Conservation (phyloP, 2,113 vertebrate genomes). For the Tyrannus savana region DNA sequence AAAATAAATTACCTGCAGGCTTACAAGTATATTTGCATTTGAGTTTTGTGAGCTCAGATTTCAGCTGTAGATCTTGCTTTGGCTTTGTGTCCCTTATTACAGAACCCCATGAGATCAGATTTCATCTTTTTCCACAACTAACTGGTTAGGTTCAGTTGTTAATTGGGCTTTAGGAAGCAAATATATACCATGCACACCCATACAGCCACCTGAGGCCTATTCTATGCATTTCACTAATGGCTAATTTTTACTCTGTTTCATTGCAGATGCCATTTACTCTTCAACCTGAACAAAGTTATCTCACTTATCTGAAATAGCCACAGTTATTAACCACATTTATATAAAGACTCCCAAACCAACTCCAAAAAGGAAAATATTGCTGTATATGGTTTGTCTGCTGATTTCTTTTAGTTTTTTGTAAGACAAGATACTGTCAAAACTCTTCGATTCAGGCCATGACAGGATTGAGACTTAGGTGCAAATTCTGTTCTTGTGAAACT, state of each 20-base stretch:
- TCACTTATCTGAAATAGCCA: neutral
- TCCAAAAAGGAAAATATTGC: neutral
- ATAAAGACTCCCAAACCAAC: neutral
- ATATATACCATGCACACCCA: neutral
- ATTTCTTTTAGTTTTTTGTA: neutral
- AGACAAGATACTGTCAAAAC: neutral
- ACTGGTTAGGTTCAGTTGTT: neutral
- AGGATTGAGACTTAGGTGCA: neutral
- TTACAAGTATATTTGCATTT: neutral
- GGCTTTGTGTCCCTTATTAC: neutral
- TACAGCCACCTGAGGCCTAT: neutral
- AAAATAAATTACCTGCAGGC: neutral
- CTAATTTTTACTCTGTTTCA: neutral
- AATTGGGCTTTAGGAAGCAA: neutral
- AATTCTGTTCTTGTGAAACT: neutral
- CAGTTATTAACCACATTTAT: neutral
- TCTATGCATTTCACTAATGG: neutral
- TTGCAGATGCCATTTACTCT: neutral
- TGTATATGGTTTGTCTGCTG: neutral
- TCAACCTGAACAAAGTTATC: neutral
- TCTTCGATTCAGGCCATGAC: neutral
- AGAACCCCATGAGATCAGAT: neutral
- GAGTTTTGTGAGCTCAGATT: neutral
- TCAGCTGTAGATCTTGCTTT: neutral
- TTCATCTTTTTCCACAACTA: neutral